These are phyloP conservation scores for Marcusenius ussheri DNA, from an alignment of 2,113 vertebrate genomes.

Conservation along the genomic window DNA sequence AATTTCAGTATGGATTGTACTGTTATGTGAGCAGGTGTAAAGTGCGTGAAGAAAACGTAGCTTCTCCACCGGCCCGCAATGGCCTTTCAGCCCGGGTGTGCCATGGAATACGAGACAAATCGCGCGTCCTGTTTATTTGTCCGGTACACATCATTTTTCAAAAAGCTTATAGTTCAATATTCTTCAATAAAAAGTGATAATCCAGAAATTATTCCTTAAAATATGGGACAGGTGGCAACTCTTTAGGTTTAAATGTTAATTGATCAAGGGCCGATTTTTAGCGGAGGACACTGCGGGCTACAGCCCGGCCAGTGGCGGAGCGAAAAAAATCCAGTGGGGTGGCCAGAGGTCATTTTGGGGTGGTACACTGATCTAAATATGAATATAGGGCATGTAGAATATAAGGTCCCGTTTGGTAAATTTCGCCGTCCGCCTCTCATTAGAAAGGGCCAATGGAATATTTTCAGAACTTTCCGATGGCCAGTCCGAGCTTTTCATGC, in stretches of 20 bases:
- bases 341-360: no score
- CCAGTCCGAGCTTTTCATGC: not conserved
- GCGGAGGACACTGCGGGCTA: not conserved
- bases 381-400: no score
- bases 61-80: not conserved
- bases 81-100: no score
- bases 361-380: no score
- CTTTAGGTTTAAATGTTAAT: not conserved
- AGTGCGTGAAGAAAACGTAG: not conserved
- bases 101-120: no score
- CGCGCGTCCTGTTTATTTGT: not conserved
- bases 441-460: no score
- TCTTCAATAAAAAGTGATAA: not conserved
- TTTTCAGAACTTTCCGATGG: not conserved
- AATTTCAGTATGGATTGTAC: not conserved
- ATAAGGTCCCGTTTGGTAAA: not conserved
- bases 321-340: no score
- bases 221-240: not conserved
- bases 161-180: not conserved
- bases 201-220: not conserved
- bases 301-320: not conserved
- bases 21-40: not conserved
- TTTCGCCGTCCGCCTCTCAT: not conserved
- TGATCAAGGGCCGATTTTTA: not conserved
- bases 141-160: not conserved